Evolutionary conservation across 2,797 vertebrate species (phyloP).

Genomic region (Enteromius fasciolatus): DNA sequence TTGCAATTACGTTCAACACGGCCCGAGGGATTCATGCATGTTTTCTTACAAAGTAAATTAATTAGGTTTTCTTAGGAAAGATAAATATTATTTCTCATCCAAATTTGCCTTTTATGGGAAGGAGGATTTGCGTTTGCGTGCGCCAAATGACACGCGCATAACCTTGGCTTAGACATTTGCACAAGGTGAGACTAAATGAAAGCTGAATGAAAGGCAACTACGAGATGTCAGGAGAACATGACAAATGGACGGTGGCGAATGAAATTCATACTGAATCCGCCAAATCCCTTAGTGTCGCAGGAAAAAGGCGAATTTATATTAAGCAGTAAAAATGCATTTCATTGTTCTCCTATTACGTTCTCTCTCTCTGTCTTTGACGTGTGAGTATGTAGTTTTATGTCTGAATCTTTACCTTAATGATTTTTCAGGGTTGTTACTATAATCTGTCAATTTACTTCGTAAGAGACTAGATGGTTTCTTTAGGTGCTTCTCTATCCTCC

Average conservation of each 20-base stretch:
- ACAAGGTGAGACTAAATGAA: slow-evolving; percentile 56
- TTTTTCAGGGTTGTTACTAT: background rate
- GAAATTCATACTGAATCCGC: slow-evolving; percentile 51
- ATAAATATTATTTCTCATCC: slow-evolving; percentile 62
- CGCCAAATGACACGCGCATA: slow-evolving; percentile 7
- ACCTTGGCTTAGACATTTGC: slow-evolving; percentile 44
- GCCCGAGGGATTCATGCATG: slow-evolving; percentile 73
- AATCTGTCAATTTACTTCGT: background rate
- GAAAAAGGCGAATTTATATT: slow-evolving; percentile 14
- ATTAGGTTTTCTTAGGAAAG: slow-evolving; percentile 72
- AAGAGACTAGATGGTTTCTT: background rate
- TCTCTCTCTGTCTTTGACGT: background rate
- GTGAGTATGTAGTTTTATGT: background rate
- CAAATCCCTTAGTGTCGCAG: slow-evolving; percentile 48
- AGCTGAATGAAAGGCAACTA: slow-evolving; percentile 52
- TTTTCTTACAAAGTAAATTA: slow-evolving; percentile 78
- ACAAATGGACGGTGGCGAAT: slow-evolving; percentile 57
- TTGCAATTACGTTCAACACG: slow-evolving; percentile 70
- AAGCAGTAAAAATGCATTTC: slow-evolving; percentile 19
- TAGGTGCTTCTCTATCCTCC: background rate
- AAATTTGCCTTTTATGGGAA: slow-evolving; percentile 39
- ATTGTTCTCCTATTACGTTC: background rate
- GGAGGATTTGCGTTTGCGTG: slow-evolving; percentile 40
- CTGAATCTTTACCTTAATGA: background rate
- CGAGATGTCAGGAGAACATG: slow-evolving; percentile 55